Conservation (phyloP, 1,140 invertebrate species). For the Spodoptera litura region DNA sequence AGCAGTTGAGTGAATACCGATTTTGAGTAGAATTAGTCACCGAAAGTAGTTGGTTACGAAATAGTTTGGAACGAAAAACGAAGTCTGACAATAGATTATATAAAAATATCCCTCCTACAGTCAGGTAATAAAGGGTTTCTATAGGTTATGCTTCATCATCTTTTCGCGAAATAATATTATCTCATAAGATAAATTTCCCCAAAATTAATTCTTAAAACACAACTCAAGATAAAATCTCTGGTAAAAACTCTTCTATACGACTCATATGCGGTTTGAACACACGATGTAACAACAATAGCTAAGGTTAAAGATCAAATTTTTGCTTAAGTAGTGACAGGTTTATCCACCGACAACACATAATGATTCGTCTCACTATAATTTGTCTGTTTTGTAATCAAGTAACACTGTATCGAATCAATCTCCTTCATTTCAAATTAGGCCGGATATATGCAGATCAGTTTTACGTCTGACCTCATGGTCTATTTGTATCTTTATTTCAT, state of each 20-base stretch:
- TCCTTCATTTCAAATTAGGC: slow-evolving; percentile 27
- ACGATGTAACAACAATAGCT: background rate
- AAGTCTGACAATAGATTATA: no score
- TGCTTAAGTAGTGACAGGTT: slow-evolving; percentile 5
- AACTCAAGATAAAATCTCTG: no score
- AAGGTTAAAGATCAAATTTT: slow-evolving; percentile 11
- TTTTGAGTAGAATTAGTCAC: no score
- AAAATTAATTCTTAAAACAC: no score
- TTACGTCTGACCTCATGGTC: slow-evolving; percentile 27
- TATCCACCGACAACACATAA: background rate
- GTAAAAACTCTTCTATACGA: background rate
- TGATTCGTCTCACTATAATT: slow-evolving; percentile 5
- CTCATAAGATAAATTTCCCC: no score
- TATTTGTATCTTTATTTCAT: slow-evolving; percentile 5
- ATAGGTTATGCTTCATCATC: no score
- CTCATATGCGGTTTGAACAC: background rate
- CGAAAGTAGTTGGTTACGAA: no score
- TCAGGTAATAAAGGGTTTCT: no score
- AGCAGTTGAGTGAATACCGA: no score
- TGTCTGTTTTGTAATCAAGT: slow-evolving; percentile 10
- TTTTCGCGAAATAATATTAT: no score
- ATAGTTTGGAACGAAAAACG: no score
- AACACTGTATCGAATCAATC: slow-evolving; percentile 22
- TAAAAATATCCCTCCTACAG: no score
- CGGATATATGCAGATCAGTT: slow-evolving; percentile 32